Evolutionary conservation across 2,888 invertebrate species (phyloP).

Genomic region (Thymelicus sylvestris): DNA sequence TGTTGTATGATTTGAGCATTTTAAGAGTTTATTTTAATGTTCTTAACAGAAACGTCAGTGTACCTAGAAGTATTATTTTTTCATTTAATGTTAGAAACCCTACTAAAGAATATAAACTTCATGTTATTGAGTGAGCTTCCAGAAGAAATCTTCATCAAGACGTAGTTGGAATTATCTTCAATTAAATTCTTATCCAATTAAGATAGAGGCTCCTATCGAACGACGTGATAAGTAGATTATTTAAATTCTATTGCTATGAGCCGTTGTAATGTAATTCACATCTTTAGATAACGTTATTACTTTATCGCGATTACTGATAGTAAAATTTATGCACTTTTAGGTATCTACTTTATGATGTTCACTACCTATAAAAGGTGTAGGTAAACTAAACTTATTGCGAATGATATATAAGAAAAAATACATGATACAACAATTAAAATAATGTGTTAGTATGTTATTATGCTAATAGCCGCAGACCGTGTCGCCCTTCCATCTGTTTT

Average conservation of each 20-base stretch:
- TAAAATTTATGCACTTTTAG: background rate
- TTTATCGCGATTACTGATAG: background rate
- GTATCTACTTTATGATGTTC: background rate
- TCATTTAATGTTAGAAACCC: background rate
- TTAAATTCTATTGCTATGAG: constrained; percentile 6
- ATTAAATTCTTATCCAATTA: constrained; percentile 16
- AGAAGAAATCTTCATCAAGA: constrained; percentile 1
- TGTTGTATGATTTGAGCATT: too few species aligned
- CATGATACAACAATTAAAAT: background rate
- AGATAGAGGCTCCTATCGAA: background rate
- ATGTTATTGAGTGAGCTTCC: background rate
- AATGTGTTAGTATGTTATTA: constrained; percentile 12
- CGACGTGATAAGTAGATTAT: constrained; percentile 13
- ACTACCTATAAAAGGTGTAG: too few species aligned
- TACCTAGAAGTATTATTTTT: background rate
- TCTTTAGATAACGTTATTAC: constrained; percentile 12
- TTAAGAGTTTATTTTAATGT: background rate
- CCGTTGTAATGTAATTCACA: constrained; percentile 9
- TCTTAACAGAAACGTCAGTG: background rate
- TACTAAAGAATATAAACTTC: background rate
- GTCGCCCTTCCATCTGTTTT: constrained; percentile 31
- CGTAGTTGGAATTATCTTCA: constrained; percentile 1
- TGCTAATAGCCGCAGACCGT: constrained; percentile 13
- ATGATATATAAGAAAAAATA: background rate
- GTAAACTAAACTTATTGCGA: too few species aligned